Conservation (phyloP, 2,113 vertebrate genomes). For the Dissostichus mawsoni region DNA sequence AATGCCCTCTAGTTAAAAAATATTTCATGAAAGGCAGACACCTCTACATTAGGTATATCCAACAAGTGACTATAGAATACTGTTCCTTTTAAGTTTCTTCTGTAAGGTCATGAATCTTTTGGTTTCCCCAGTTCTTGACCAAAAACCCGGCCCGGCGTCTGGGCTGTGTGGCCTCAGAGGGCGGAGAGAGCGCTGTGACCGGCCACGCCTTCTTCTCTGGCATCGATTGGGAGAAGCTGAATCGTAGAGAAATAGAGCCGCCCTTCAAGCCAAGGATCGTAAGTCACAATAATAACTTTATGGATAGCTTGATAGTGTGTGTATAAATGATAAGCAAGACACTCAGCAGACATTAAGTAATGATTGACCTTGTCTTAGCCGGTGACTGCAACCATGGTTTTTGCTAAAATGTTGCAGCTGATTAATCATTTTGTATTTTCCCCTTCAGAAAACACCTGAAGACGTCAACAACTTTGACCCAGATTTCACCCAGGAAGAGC, state of each 20-base stretch:
- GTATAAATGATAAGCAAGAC: not conserved
- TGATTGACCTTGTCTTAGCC: constrained; percentile 3
- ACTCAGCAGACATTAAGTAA: not conserved
- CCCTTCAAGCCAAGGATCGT: constrained; percentile 97
- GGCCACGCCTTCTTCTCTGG: constrained; percentile 90
- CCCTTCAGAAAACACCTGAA: constrained; percentile 91
- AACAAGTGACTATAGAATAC: no score
- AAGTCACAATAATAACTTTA: constrained; percentile 58
- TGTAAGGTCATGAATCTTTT: not conserved
- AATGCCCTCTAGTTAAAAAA: no score
- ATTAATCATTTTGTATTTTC: not conserved
- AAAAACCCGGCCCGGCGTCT: constrained; percentile 93
- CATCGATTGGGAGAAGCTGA: constrained; percentile 93
- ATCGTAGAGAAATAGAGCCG: constrained; percentile 91
- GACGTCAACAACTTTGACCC: constrained; percentile 99
- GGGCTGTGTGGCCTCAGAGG: constrained; percentile 88
- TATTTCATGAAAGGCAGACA: no score
- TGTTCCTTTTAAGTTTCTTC: not conserved
- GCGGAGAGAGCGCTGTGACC: constrained; percentile 89
- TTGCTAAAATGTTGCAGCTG: constrained; percentile 7
- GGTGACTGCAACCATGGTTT: not conserved
- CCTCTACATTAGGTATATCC: no score
- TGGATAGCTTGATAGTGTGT: not conserved
- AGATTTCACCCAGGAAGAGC: constrained; percentile 97
- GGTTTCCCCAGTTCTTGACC: constrained; percentile 89